These are phyloP conservation scores for Microtus ochrogaster DNA, from an alignment of 2,113 vertebrate species.

Conservation along the genomic window DNA sequence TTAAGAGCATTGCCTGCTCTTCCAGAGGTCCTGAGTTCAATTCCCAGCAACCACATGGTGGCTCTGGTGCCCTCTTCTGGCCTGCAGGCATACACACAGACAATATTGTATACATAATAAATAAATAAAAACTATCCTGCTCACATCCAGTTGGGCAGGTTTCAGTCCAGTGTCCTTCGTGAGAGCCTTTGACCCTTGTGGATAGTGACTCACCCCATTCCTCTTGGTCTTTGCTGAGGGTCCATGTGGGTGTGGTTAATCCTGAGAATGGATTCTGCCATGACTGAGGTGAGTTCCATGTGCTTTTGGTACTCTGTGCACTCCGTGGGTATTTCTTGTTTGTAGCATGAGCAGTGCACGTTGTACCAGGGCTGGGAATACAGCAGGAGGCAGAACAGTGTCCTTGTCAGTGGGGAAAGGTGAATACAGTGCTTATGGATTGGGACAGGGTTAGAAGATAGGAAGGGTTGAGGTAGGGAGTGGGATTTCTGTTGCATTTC, in stretches of 20 bases:
- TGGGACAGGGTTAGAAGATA: background rate
- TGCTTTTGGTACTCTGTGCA: background rate
- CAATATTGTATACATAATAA: no score
- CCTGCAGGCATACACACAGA: no score
- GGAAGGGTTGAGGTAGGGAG: no score
- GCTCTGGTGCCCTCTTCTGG: no score
- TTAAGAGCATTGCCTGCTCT: no score
- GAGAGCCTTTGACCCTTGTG: background rate
- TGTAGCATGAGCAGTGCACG: background rate
- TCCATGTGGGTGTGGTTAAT: background rate
- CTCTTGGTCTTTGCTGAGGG: background rate
- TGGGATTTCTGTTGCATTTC: background rate
- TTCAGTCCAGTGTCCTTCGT: background rate
- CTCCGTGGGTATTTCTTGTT: background rate
- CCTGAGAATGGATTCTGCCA: background rate
- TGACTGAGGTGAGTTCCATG: background rate
- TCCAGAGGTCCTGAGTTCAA: no score
- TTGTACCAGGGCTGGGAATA: background rate
- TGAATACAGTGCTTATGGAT: background rate
- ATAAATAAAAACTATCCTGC: background rate
- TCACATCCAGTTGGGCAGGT: background rate
- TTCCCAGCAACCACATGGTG: no score
- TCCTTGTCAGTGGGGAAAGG: background rate
- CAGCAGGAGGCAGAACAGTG: background rate
- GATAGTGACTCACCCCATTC: background rate